phyloP scores from a whole-genome alignment of 2,888 invertebrate genomes.

The Trichacis sp. region DNA sequence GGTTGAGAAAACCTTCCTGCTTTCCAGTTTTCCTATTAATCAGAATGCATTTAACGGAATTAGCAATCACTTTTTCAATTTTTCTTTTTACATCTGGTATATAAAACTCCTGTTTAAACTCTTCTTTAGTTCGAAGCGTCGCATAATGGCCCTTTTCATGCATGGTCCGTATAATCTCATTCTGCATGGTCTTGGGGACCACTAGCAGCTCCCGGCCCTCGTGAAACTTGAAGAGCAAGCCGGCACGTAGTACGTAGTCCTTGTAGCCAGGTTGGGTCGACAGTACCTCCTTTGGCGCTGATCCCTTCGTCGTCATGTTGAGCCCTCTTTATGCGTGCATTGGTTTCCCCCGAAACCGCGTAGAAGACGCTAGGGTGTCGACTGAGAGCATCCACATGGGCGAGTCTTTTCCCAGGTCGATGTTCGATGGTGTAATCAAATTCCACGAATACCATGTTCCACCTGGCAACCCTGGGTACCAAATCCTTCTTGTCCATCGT shows the following conservation, averaged over 20 bases:
- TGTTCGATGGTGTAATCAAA: slow-evolving; percentile 21
- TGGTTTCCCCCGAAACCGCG: not conserved
- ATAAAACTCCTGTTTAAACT: slow-evolving; percentile 18
- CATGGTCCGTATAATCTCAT: slow-evolving; percentile 14
- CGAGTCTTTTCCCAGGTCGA: slow-evolving; percentile 15
- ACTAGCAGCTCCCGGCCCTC: slow-evolving; percentile 19
- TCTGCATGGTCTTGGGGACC: slow-evolving; percentile 22
- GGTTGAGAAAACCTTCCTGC: slow-evolving; percentile 23
- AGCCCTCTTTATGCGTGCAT: slow-evolving; percentile 10
- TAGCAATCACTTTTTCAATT: slow-evolving; percentile 16
- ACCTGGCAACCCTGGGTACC: slow-evolving; percentile 16
- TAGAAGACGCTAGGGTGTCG: slow-evolving; percentile 4
- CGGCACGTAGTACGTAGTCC: slow-evolving; percentile 14
- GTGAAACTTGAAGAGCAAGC: slow-evolving; percentile 13
- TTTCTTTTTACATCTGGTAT: slow-evolving; percentile 18
- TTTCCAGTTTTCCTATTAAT: slow-evolving; percentile 25
- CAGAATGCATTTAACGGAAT: slow-evolving; percentile 29
- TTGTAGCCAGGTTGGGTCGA: slow-evolving; percentile 13
- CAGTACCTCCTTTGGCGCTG: slow-evolving; percentile 16
- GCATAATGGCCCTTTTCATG: slow-evolving; percentile 23
- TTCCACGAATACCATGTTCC: slow-evolving; percentile 20
- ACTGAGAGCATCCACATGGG: slow-evolving; percentile 32
- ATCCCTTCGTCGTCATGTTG: slow-evolving; percentile 23
- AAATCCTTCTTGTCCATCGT: slow-evolving; percentile 34
- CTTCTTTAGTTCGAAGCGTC: slow-evolving; percentile 12